Evolutionary conservation across 2,888 invertebrate genomes (phyloP), one percentile per base, ranked within the genome.

Genomic region (Lamproptera curius): DNA sequence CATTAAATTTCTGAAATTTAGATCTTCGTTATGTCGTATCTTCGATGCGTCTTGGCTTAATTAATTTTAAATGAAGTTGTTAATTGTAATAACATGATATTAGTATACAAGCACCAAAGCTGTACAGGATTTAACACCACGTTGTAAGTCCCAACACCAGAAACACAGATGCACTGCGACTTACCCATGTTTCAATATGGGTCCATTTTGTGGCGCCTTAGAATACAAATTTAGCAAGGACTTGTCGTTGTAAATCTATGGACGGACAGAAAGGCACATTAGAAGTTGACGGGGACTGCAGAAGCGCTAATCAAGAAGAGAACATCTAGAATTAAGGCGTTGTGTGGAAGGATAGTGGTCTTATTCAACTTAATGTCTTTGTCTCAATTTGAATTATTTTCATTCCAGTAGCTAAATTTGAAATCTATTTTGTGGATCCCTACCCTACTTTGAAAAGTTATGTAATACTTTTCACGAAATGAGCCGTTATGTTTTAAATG

Each of bases 161-260:
- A 53, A 46, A 33, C 45, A 44, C 48, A 41, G 38, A 46, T 36
- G 6, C 20, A 43, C 38, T 37, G 14, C 31, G 35, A 91, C 92
- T 89, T 90, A 92, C 92, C 92, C 92, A 77, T 92, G 92, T 82
- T 91, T 92, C 72, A 90, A 76, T 64, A 89, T 88, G 66, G 90
- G 83, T 79, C 90, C 88, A 66, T 89, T 89, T 75, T 88, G 90
- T 69, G 89, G 89, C 67, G 91, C 83, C 84, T 91, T 91, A 75
- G 90, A 88, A 78, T 91, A 91, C 75, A 92, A 89, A 83, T 92
- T 92, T 84, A 92, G 83, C 85, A 92, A 90, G 61, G 92, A 92
- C 80, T 92, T 76, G 92, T 91, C 43, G 91, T 90, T 62, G 91
- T 91, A 81, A 92, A 91, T 91, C 93, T 92, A 91, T 33, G 55